Evolutionary conservation across 2,113 vertebrate genomes (phyloP).

Genomic region (Bufo gargarizans): DNA sequence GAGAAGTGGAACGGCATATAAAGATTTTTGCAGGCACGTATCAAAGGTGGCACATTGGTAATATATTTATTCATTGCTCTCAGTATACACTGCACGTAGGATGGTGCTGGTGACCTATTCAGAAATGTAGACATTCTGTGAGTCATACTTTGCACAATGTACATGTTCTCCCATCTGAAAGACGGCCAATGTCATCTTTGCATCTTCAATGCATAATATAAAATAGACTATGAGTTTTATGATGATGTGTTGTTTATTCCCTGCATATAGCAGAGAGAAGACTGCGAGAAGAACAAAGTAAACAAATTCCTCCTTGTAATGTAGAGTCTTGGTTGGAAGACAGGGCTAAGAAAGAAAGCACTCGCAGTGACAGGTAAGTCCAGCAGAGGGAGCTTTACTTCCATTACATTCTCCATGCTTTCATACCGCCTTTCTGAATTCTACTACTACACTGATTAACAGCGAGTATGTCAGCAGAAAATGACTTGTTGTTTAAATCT

Average conservation of each 20-base stretch:
- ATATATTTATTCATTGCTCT: background rate
- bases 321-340: constrained; percentile 87
- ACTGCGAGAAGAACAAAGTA: constrained; percentile 70
- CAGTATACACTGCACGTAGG: background rate
- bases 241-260: background rate
- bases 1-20: background rate
- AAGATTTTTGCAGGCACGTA: background rate
- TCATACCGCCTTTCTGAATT: background rate
- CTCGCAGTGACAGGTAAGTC: constrained; percentile 77
- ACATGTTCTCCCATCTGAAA: background rate
- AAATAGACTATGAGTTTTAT: background rate
- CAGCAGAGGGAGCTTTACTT: background rate
- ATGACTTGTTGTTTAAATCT: too few species aligned
- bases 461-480: background rate
- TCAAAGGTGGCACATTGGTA: background rate
- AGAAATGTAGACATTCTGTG: background rate
- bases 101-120: constrained; percentile 1
- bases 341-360: constrained; percentile 78
- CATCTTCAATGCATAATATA: background rate
- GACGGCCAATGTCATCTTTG: background rate
- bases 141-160: background rate
- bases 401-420: background rate
- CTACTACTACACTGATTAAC: background rate
- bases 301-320: constrained; percentile 65
- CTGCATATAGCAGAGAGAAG: constrained; percentile 76